phyloP scores from a whole-genome alignment of 1,140 invertebrate genomes.

The Diabrotica undecimpunctata region DNA sequence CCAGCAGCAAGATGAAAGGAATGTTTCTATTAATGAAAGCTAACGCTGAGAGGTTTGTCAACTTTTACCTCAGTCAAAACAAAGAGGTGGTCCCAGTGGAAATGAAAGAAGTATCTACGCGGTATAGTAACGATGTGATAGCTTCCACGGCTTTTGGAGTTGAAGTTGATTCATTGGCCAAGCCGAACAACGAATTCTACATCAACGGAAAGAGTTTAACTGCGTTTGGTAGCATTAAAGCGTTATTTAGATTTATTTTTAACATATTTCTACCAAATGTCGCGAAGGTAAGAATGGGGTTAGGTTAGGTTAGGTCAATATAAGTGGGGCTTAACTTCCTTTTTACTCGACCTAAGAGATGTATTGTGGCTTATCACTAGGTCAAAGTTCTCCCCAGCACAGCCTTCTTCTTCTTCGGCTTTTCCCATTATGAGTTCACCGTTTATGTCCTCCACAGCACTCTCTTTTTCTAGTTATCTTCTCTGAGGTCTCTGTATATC shows the following conservation, averaged over 20 bases:
- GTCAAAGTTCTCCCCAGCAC: too few species aligned
- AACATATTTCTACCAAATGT: too few species aligned
- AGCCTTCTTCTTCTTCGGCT: too few species aligned
- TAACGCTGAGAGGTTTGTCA: constrained; percentile 35
- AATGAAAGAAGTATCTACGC: constrained; percentile 20
- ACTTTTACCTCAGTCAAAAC: constrained; percentile 33
- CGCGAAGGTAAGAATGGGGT: too few species aligned
- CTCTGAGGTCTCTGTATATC: too few species aligned
- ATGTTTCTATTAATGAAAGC: constrained; percentile 43
- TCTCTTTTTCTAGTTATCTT: too few species aligned
- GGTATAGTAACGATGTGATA: constrained; percentile 20
- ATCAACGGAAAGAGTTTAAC: constrained; percentile 37
- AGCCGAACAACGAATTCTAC: constrained; percentile 43
- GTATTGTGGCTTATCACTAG: too few species aligned
- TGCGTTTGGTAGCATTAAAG: constrained; percentile 37
- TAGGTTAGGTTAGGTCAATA: too few species aligned
- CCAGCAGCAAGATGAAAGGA: constrained; percentile 45
- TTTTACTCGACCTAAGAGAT: too few species aligned
- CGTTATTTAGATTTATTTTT: constrained; percentile 10
- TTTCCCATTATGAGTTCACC: too few species aligned
- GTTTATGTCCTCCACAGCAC: too few species aligned
- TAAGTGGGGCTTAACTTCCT: too few species aligned
- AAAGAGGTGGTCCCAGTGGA: constrained; percentile 24
- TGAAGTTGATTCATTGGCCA: constrained; percentile 44
- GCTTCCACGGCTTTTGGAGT: constrained; percentile 46